Conservation (phyloP, 2,888 invertebrate genomes). For the Xylota sylvarum region DNA sequence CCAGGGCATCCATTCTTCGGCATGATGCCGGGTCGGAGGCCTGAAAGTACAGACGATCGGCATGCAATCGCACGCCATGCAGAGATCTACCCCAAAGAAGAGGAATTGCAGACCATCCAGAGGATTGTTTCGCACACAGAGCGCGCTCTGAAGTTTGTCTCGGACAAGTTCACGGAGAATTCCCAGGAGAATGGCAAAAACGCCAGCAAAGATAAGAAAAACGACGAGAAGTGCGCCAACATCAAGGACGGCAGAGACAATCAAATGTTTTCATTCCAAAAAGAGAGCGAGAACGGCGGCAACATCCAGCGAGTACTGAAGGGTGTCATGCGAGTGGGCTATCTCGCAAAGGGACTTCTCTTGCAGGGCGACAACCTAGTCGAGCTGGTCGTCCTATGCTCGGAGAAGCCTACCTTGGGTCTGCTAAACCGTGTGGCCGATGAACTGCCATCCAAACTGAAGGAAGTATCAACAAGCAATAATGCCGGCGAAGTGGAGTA, state of each 20-base stretch:
- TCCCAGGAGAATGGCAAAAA: slow-evolving; percentile 80
- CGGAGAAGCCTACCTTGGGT: slow-evolving; percentile 95
- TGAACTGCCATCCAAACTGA: slow-evolving; percentile 92
- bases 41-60: slow-evolving; percentile 97
- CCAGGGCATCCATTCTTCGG: slow-evolving; percentile 86
- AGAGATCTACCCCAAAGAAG: slow-evolving; percentile 96
- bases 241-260: slow-evolving; percentile 91
- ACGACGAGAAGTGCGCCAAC: slow-evolving; percentile 85
- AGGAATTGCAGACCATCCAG: slow-evolving; percentile 95
- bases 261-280: slow-evolving; percentile 91
- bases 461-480: slow-evolving; percentile 89
- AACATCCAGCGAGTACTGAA: slow-evolving; percentile 91
- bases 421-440: slow-evolving; percentile 94
- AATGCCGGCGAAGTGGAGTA: slow-evolving; percentile 86
- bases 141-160: slow-evolving; percentile 96
- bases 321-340: slow-evolving; percentile 98
- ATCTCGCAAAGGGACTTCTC: slow-evolving; percentile 94
- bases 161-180: slow-evolving; percentile 92
- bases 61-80: slow-evolving; percentile 97
- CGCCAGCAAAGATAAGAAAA: slow-evolving; percentile 82
- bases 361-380: slow-evolving; percentile 95
- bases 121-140: slow-evolving; percentile 97
- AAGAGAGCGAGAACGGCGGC: slow-evolving; percentile 87
- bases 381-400: slow-evolving; percentile 96
- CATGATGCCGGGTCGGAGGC: slow-evolving; percentile 89